Conservation (phyloP, 2,888 invertebrate species). For the Schizaphis graminum region DNA sequence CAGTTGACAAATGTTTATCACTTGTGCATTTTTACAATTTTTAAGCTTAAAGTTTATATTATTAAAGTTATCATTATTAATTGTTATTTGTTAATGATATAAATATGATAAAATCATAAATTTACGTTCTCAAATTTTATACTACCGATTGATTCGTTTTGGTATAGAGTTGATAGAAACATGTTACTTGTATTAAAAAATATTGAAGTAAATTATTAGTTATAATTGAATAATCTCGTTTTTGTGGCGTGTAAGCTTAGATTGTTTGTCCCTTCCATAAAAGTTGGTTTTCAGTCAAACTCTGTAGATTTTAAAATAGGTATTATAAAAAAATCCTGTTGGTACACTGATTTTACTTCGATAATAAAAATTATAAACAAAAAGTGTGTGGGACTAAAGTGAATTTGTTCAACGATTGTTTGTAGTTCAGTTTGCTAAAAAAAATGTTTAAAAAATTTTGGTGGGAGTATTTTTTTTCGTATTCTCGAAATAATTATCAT, state of each 20-base stretch:
- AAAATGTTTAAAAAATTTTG: not conserved
- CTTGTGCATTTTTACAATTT: not conserved
- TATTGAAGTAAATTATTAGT: not conserved
- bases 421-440: not conserved
- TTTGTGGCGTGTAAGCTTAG: not conserved
- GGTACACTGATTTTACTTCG: not conserved
- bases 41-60: not conserved
- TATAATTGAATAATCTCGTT: not conserved
- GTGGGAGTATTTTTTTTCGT: not conserved
- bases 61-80: not conserved
- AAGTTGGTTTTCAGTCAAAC: not conserved
- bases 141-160: not conserved
- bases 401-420: not conserved
- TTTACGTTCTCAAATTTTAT: not conserved
- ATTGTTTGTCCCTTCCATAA: not conserved
- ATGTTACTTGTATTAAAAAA: not conserved
- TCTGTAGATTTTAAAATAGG: not conserved
- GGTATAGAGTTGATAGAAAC: not conserved
- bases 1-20: not conserved
- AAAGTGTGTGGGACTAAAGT: not conserved
- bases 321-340: not conserved
- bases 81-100: no score
- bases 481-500: not conserved
- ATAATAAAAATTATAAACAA: not conserved
- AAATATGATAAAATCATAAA: not conserved